Evolutionary conservation across 1,140 invertebrate genomes (phyloP).

Genomic region (Atta colombica): DNA sequence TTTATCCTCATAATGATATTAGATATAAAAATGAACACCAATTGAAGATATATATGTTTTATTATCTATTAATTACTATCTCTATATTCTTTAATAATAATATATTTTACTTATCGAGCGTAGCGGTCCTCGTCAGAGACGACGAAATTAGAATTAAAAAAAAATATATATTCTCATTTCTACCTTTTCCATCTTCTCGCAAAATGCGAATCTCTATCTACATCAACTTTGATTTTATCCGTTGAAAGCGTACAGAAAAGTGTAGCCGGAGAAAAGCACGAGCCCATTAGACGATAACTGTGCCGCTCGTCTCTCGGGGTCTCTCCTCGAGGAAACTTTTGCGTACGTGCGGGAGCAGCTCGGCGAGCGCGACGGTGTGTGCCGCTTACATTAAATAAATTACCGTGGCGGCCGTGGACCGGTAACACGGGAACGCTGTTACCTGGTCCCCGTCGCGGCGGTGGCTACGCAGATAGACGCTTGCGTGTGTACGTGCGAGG

Average conservation of each 20-base stretch:
- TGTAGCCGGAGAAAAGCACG: conserved; percentile 11
- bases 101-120: neutral
- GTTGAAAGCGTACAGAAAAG: conserved; percentile 22
- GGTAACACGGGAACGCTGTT: conserved; percentile 82
- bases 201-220: neutral
- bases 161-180: neutral
- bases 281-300: conserved; percentile 46
- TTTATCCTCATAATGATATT: no score
- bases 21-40: neutral
- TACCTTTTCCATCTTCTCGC: neutral
- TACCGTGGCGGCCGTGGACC: conserved; percentile 79
- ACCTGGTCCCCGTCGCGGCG: conserved; percentile 70
- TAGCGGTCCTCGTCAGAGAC: neutral
- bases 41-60: neutral
- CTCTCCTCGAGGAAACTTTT: conserved; percentile 12
- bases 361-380: conserved; percentile 51
- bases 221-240: conserved; percentile 14
- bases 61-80: no score
- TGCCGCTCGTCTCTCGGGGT: conserved; percentile 17
- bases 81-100: neutral
- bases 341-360: conserved; percentile 21
- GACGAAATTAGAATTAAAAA: neutral
- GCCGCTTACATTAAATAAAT: conserved; percentile 81
- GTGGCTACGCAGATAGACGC: neutral
- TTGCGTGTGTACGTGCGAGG: neutral